phyloP scores from a whole-genome alignment of 2,113 vertebrate genomes.

The Cyanoderma ruficeps region DNA sequence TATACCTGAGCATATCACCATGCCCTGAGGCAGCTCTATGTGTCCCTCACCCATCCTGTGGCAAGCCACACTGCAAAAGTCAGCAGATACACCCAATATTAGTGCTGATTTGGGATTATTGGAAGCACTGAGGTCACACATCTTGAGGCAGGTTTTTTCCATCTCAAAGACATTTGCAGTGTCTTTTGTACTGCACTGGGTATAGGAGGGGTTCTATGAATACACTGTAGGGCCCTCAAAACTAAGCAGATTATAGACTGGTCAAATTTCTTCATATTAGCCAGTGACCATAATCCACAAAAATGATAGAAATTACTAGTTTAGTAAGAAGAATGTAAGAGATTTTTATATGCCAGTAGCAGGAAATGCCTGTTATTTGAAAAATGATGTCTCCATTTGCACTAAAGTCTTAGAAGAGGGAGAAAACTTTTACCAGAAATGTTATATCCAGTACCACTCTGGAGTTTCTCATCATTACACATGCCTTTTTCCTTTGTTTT shows the following conservation, averaged over 20 bases:
- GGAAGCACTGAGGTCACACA: neutral
- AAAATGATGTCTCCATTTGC: neutral
- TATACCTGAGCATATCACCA: neutral
- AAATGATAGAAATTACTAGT: neutral
- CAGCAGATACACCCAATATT: neutral
- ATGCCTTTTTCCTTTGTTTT: neutral
- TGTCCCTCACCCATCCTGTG: neutral
- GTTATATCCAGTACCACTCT: neutral
- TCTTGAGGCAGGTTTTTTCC: fast-evolving
- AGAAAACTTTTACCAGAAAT: neutral
- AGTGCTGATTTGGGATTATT: neutral
- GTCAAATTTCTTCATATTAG: neutral
- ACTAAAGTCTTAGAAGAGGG: neutral
- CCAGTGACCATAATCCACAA: neutral
- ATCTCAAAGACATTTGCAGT: neutral
- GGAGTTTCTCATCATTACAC: neutral
- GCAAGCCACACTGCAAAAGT: neutral
- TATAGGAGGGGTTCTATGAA: neutral
- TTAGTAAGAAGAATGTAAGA: neutral
- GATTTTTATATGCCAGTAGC: neutral
- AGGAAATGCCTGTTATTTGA: neutral
- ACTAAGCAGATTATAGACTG: neutral
- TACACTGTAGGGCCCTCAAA: neutral
- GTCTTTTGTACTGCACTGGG: neutral
- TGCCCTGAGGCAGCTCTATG: neutral